Evolutionary conservation across 2,888 invertebrate species (phyloP).

Genomic region (Agrotis segetum): DNA sequence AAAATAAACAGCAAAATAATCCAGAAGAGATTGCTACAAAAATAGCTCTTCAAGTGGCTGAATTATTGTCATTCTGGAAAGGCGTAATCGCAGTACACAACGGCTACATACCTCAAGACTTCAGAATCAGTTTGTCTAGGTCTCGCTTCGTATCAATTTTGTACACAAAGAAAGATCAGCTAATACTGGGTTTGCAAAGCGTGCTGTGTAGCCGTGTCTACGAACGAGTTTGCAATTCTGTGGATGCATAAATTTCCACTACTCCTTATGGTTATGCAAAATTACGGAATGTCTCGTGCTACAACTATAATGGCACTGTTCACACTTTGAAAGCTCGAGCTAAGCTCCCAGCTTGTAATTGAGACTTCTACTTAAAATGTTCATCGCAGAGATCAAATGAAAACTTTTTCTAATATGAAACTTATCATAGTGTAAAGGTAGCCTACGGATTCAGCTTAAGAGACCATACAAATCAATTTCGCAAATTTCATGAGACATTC

Average conservation of each 20-base stretch:
- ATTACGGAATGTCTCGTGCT: constrained; percentile 7
- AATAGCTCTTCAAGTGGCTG: constrained; percentile 10
- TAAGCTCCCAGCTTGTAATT: background rate
- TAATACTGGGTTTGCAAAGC: too few species aligned
- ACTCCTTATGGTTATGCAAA: constrained; percentile 24
- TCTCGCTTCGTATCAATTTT: too few species aligned
- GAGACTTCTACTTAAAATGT: background rate
- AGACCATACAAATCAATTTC: too few species aligned
- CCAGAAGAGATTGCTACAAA: background rate
- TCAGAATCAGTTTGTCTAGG: too few species aligned
- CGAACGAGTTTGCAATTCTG: constrained; percentile 4
- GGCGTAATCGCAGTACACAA: background rate
- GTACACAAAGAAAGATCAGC: too few species aligned
- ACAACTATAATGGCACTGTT: constrained; percentile 3
- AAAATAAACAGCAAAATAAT: constrained; percentile 3
- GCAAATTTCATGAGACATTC: constrained; percentile 5
- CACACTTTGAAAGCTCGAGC: background rate
- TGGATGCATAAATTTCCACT: constrained; percentile 35
- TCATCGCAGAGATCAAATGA: background rate
- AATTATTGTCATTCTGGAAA: constrained; percentile 20
- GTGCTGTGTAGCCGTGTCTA: background rate
- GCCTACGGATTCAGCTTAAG: background rate
- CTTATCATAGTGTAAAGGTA: too few species aligned
- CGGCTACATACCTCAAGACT: too few species aligned
- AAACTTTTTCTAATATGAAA: too few species aligned